Evolutionary conservation across 1,140 invertebrate species (phyloP).

Genomic region (Micrasema minimum): DNA sequence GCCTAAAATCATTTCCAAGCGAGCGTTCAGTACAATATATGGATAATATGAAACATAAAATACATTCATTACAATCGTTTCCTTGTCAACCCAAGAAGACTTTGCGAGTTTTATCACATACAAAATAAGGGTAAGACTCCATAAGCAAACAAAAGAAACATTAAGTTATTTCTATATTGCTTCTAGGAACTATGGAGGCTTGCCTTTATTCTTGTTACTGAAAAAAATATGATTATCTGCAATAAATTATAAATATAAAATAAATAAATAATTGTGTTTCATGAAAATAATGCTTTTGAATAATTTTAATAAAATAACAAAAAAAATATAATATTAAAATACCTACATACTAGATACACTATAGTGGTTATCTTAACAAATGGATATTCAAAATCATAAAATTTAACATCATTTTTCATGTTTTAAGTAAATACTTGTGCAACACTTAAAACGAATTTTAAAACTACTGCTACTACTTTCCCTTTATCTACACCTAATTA

Average conservation of each 20-base stretch:
- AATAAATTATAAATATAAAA: too few species aligned
- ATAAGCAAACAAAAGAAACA: too few species aligned
- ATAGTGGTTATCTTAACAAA: background rate
- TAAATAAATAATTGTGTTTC: too few species aligned
- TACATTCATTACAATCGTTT: conserved; percentile 9
- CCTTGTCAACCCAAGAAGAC: background rate
- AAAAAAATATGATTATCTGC: background rate
- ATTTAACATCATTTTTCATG: too few species aligned
- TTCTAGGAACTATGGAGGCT: too few species aligned
- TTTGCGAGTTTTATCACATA: background rate
- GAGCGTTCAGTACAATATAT: conserved; percentile 3
- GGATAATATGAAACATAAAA: conserved; percentile 37
- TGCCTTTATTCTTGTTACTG: background rate
- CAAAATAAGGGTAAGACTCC: background rate
- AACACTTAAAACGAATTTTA: too few species aligned
- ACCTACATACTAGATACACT: background rate
- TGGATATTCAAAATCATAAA: background rate
- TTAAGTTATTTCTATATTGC: too few species aligned
- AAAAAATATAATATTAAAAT: background rate
- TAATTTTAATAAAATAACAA: background rate
- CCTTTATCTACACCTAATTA: too few species aligned
- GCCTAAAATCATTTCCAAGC: conserved; percentile 73
- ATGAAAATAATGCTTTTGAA: too few species aligned
- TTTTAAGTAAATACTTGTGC: too few species aligned
- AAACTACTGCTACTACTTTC: too few species aligned